A percentile compares a stretch with the other conserved stretches of the same genome.
phyloP scores from a whole-genome alignment of 2,888 invertebrate genomes.

The Chrysotoxum bicinctum region DNA sequence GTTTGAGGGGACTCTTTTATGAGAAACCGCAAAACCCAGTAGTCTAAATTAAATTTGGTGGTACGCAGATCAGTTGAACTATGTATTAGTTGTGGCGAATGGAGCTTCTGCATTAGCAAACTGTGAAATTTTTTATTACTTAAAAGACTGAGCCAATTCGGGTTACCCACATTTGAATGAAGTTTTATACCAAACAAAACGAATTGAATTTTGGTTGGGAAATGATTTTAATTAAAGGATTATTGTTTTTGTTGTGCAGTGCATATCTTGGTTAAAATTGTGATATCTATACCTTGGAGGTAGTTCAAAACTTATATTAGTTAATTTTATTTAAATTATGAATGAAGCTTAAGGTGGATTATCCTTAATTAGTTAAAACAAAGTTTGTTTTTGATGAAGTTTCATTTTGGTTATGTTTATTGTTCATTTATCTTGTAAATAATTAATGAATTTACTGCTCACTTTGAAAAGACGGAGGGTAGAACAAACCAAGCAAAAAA shows the following conservation, averaged over 20 bases:
- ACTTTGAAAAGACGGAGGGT: no score
- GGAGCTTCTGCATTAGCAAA: neutral
- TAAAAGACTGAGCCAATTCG: conserved; percentile 3
- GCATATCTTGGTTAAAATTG: neutral
- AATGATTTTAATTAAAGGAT: conserved; percentile 7
- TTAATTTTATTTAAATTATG: no score
- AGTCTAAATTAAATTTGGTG: conserved; percentile 56
- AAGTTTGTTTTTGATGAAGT: no score
- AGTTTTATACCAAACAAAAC: neutral
- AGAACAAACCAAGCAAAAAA: no score
- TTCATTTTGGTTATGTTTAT: no score
- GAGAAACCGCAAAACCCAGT: neutral
- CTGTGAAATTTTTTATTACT: neutral
- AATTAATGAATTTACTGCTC: no score
- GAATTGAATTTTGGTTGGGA: neutral
- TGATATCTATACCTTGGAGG: neutral
- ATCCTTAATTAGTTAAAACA: no score
- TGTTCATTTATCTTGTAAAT: no score
- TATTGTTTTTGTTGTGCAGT: neutral
- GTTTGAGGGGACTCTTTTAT: neutral
- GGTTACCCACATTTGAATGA: neutral
- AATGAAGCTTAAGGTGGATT: no score
- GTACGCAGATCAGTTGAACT: neutral
- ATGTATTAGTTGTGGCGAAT: neutral
- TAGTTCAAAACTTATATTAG: no score